Evolutionary conservation across 2,888 invertebrate species (phyloP).

Genomic region (Drosophila nr. perissopoda): DNA sequence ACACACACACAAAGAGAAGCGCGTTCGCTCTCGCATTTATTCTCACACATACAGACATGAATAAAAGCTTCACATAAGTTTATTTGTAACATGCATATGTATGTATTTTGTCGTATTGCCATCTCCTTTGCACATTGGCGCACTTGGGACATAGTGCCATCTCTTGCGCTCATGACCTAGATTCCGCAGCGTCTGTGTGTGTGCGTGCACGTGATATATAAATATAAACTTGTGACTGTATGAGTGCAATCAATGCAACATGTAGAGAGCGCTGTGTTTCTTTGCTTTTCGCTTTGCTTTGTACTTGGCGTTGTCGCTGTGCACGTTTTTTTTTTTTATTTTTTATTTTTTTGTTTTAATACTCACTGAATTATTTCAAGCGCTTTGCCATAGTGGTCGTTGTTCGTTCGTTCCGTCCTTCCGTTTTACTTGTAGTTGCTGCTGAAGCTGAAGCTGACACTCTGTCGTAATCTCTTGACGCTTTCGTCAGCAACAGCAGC

Average conservation of each 20-base stretch:
- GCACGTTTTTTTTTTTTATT: slow-evolving; percentile 54
- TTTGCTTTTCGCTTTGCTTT: slow-evolving; percentile 35
- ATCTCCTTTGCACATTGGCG: slow-evolving; percentile 83
- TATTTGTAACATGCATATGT: slow-evolving; percentile 61
- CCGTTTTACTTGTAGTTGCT: slow-evolving; percentile 56
- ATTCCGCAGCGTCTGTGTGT: slow-evolving; percentile 74
- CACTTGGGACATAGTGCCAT: slow-evolving; percentile 82
- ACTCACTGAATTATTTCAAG: slow-evolving; percentile 75
- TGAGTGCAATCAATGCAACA: slow-evolving; percentile 84
- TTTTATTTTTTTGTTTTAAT: slow-evolving; percentile 47
- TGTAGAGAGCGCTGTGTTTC: slow-evolving; percentile 70
- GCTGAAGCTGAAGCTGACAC: slow-evolving; percentile 10
- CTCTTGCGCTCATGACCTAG: slow-evolving; percentile 86
- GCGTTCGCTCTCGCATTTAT: slow-evolving; percentile 24
- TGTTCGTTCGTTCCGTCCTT: slow-evolving; percentile 68
- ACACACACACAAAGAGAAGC: slow-evolving; percentile 11
- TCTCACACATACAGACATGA: slow-evolving; percentile 22
- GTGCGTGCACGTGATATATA: slow-evolving; percentile 78
- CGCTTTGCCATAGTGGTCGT: slow-evolving; percentile 54
- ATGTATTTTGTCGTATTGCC: slow-evolving; percentile 63
- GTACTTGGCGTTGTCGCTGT: slow-evolving; percentile 36
- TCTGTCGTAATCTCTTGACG: slow-evolving; percentile 71
- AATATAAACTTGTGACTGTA: slow-evolving; percentile 42
- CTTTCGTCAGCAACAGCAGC: slow-evolving; percentile 68
- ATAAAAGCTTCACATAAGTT: slow-evolving; percentile 29